These are phyloP conservation scores for Caenorhabditis japonica DNA, from an alignment of 2,888 invertebrate genomes.

Conservation along the genomic window DNA sequence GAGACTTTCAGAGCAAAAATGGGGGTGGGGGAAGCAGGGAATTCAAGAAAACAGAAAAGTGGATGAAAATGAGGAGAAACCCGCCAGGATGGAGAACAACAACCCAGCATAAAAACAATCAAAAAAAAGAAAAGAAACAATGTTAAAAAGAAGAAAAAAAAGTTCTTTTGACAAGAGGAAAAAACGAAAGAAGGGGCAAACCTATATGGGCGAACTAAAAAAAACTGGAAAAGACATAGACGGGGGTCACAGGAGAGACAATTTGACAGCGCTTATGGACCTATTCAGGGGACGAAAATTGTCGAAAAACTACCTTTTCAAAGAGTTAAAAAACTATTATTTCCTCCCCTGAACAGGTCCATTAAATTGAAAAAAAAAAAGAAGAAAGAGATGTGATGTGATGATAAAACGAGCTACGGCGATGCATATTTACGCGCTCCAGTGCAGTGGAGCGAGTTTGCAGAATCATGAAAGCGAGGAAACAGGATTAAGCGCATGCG, in stretches of 20 bases:
- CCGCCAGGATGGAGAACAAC: slow-evolving; percentile 43
- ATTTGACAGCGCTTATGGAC: slow-evolving; percentile 15
- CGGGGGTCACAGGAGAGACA: not conserved
- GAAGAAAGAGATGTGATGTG: not conserved
- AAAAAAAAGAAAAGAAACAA: slow-evolving; percentile 16
- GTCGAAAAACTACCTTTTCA: no score
- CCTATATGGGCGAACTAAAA: slow-evolving; percentile 31
- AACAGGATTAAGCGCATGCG: slow-evolving; percentile 1
- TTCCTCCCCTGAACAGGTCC: no score
- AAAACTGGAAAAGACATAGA: not conserved
- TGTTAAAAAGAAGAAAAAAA: not conserved
- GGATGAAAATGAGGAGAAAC: slow-evolving; percentile 5
- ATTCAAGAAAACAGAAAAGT: slow-evolving; percentile 19
- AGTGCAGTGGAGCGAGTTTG: not conserved
- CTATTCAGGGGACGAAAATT: no score
- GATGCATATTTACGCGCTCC: not conserved
- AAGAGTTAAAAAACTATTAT: no score
- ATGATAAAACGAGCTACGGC: no score
- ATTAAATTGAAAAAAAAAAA: no score
- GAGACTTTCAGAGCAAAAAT: no score
- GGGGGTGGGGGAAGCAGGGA: no score
- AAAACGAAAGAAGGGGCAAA: slow-evolving; percentile 25
- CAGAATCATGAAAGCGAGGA: slow-evolving; percentile 1
- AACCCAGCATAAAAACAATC: slow-evolving; percentile 35
- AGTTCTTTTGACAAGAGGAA: slow-evolving; percentile 28